Conservation (phyloP, 2,797 vertebrate species). For the Cephalopachus bancanus region DNA sequence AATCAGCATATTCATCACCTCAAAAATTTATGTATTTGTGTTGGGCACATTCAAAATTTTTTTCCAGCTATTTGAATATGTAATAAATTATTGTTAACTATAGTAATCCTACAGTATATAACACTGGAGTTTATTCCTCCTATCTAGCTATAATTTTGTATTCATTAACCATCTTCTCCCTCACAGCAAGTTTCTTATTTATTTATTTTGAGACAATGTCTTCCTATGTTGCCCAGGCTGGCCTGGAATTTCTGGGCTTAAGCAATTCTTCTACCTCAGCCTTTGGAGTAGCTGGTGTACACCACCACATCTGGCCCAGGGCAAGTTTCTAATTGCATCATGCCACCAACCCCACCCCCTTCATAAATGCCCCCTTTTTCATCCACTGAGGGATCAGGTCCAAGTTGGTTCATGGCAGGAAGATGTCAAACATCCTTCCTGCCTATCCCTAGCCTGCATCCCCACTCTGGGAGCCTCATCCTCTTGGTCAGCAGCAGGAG, state of each 20-base stretch:
- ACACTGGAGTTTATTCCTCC: neutral
- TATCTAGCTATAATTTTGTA: neutral
- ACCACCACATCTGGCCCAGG: neutral
- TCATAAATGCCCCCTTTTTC: neutral
- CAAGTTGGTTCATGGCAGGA: neutral
- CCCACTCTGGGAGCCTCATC: neutral
- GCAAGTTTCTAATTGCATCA: conserved; percentile 18
- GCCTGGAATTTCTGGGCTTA: neutral
- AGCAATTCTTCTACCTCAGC: neutral
- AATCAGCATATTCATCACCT: neutral
- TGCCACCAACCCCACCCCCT: neutral
- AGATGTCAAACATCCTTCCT: neutral
- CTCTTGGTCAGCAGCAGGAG: neutral
- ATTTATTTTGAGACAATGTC: no score
- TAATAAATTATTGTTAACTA: neutral
- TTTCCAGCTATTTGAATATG: neutral
- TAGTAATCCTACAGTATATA: neutral
- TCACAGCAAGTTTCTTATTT: neutral
- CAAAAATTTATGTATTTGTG: neutral
- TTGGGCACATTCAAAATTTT: neutral
- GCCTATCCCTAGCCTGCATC: neutral
- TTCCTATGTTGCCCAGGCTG: neutral
- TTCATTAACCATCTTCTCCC: neutral
- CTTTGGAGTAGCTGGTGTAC: neutral
- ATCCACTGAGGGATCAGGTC: neutral